A percentile compares a stretch with the other conserved stretches of the same genome.
phyloP scores from a whole-genome alignment of 1,140 invertebrate genomes.

The Tachypleus tridentatus region DNA sequence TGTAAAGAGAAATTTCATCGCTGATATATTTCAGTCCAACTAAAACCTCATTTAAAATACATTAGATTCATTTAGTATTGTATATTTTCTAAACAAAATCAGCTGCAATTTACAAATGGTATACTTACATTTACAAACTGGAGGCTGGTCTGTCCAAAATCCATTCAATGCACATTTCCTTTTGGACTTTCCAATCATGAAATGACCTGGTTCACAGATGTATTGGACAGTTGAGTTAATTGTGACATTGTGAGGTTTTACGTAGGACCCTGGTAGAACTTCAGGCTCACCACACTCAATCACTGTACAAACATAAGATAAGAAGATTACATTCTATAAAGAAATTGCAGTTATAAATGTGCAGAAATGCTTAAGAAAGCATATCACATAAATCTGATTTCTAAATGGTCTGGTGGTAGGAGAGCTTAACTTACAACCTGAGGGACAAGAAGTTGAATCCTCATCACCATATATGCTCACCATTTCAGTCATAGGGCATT shows the following conservation, averaged over 20 bases:
- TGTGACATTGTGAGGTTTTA: conserved; percentile 73
- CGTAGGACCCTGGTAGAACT: conserved; percentile 63
- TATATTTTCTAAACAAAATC: too few species aligned
- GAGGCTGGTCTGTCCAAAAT: conserved; percentile 63
- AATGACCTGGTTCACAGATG: conserved; percentile 69
- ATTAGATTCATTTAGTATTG: not conserved
- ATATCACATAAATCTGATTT: too few species aligned
- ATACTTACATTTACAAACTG: conserved; percentile 70
- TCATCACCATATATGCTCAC: not conserved
- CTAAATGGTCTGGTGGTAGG: too few species aligned
- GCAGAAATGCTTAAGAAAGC: too few species aligned
- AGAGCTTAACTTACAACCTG: too few species aligned
- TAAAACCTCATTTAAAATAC: not conserved
- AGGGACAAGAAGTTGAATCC: not conserved
- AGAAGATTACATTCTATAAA: not conserved
- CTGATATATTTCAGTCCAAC: not conserved
- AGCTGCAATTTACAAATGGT: not conserved
- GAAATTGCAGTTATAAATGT: not conserved
- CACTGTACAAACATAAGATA: conserved; percentile 41
- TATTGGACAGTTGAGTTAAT: conserved; percentile 74
- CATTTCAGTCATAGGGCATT: not conserved
- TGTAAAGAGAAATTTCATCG: not conserved
- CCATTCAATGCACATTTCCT: conserved; percentile 56
- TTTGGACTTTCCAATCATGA: conserved; percentile 54
- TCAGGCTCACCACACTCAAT: conserved; percentile 76